phyloP scores from a whole-genome alignment of 2,888 invertebrate species.

The Globia sparganii region DNA sequence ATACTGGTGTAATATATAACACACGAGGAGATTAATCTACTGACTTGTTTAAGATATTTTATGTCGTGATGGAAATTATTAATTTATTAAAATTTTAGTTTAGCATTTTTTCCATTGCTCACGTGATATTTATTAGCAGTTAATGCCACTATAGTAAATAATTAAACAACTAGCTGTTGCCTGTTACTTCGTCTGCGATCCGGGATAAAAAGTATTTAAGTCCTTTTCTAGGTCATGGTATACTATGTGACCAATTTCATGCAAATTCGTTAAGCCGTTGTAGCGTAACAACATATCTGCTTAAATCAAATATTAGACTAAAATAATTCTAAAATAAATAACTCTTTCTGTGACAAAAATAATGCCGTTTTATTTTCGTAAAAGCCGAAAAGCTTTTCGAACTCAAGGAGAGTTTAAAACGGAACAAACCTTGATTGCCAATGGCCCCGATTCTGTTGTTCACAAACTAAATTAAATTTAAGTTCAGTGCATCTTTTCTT shows the following conservation, averaged over 20 bases:
- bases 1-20: neutral
- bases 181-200: no score
- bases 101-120: neutral
- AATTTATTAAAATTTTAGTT: neutral
- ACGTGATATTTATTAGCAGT: neutral
- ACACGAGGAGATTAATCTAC: slow-evolving; percentile 2
- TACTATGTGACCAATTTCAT: no score
- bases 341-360: neutral
- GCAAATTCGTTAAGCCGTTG: neutral
- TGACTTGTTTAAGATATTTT: neutral
- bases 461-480: no score
- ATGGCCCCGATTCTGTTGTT: no score
- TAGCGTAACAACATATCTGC: no score
- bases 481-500: no score
- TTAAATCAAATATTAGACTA: neutral
- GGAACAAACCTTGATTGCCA: neutral
- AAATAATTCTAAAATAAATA: neutral
- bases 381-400: neutral
- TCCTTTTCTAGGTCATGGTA: no score
- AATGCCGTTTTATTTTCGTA: neutral
- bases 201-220: accelerated
- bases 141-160: neutral
- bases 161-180: neutral
- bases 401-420: neutral
- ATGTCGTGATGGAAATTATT: neutral